Evolutionary conservation across 2,797 vertebrate species (phyloP), one percentile per base, ranked within the genome.

Genomic region (Uromys caudimaculatus): DNA sequence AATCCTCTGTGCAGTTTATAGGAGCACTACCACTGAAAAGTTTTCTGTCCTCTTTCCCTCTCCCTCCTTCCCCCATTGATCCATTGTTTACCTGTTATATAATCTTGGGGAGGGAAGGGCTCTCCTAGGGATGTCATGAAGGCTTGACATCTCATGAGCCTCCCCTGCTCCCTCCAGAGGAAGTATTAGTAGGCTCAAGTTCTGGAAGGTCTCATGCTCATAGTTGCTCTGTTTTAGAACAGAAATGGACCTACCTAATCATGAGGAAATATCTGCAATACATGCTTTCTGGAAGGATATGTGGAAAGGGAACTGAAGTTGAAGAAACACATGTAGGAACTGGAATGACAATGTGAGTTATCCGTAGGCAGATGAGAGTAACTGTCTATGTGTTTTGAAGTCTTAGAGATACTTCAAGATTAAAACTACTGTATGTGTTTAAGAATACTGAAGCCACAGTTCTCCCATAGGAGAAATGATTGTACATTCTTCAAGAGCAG

Each of bases 261-360:
- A n/a, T 12, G 24, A 87, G 4, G 69, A 88, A 41, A 32, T 16
- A 56, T 11, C 67, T 73, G 9, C n/a, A 41, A 16, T 21, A 4
- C 50, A 82, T 6, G 54, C 29, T 96, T 93, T 71, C 92, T 85
- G 32, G 44, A 91, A 81, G 54, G 52, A 89, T 82, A 35, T 32
- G 82, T 23, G 23, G 23, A 91, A 71, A 86, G 41, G 9, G 50
- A 73, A 82, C 27, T 73, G 24, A 95, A 78, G 19, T 13, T 58
- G 29, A 54, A 14, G 41, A 90, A 93, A 89, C 77, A 12, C 81
- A 27, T 79, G 76, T 75, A 84, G 64, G 9, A 92, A 82, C 0
- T 3, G 23, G 38, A 58, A 41, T 56, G 79, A 6, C 41, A 91
- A 85, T 54, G 44, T 64, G 35, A 64, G 67, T 71, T 85, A 60